Base-by-base conservation (phyloP, 2,113 vertebrate genomes). In the Stigmatopora nigra region DNA sequence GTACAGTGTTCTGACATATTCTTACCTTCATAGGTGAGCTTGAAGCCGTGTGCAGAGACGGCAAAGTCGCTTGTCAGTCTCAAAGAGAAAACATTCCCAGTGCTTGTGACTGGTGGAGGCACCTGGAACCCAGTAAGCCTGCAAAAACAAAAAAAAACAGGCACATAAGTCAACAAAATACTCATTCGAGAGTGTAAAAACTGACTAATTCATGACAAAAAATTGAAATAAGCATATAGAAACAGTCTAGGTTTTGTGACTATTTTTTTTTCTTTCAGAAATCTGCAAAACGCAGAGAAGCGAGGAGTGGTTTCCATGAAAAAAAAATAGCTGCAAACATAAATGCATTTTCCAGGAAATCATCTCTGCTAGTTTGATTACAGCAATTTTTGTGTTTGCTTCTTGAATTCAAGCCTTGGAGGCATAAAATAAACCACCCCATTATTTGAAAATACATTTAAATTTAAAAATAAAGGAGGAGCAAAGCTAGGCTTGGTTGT, bases 1-100 rank as follows among this genome's bases (percentile, higher is more conserved):
- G 25, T 31, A 31, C 48, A 49, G 59, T 0, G 31, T 44, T 41
- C 5, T 44, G 45, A 68, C 59, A 65, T 15, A 9, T 61, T 65
- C 82, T 85, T 68, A 88, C 87, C 87, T 88, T 88, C 87, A 19
- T 87, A 88, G 84, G 83, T 87, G 77, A 88, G 87, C 64, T 87
- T 88, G 81, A 88, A 88, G 73, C 87, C 87, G 17, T 88, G 87
- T n/a, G 87, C 87, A 14, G 87, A 88, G 62, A 88, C 87, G 0
- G 87, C 87, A 55, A 88, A 88, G 78, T 88, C 87, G 44, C 87
- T 88, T 74, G 87, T 88, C 78, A 88, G 61, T 75, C 87, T 84
- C 74, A 88, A 63, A 3, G 87, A 88, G 78, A 88, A 88, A 70
- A 88, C 82, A 7, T 85, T 83, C 20, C 81, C 85, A 12, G 85